Evolutionary conservation across 1,140 invertebrate genomes (phyloP).

Genomic region (Metopolophium dirhodum): DNA sequence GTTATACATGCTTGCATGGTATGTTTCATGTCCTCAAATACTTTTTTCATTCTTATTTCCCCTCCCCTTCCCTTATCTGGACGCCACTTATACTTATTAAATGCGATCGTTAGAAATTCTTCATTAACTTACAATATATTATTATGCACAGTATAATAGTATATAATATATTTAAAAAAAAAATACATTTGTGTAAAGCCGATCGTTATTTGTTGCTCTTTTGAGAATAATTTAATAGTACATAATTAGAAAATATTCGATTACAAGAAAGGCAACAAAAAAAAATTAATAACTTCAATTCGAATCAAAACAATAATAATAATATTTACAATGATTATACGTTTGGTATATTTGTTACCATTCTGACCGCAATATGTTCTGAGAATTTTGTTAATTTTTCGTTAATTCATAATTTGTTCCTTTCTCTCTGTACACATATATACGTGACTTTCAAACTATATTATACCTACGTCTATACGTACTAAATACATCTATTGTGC

Average conservation of each 20-base stretch:
- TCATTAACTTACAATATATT: background rate
- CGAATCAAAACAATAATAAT: background rate
- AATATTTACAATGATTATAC: background rate
- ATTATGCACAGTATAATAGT: too few relatives aligned
- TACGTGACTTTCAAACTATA: background rate
- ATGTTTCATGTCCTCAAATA: background rate
- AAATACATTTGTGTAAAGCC: background rate
- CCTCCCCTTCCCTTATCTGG: too few relatives aligned
- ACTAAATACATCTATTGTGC: conserved; percentile 5
- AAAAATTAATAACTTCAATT: background rate
- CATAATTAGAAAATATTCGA: background rate
- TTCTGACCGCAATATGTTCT: background rate
- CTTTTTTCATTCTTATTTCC: background rate
- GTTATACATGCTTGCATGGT: background rate
- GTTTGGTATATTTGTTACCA: background rate
- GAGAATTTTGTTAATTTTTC: background rate
- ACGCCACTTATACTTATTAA: background rate
- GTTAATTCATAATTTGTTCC: conserved; percentile 1
- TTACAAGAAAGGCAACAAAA: background rate
- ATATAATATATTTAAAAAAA: background rate
- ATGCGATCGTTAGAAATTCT: background rate
- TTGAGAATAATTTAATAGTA: background rate
- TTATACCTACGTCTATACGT: background rate
- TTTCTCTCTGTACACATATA: conserved; percentile 16
- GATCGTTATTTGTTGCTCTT: background rate